A percentile compares a stretch with the other conserved stretches of the same genome.
Evolutionary conservation across 2,888 invertebrate species (phyloP).

Genomic region (Coenonympha glycerion): DNA sequence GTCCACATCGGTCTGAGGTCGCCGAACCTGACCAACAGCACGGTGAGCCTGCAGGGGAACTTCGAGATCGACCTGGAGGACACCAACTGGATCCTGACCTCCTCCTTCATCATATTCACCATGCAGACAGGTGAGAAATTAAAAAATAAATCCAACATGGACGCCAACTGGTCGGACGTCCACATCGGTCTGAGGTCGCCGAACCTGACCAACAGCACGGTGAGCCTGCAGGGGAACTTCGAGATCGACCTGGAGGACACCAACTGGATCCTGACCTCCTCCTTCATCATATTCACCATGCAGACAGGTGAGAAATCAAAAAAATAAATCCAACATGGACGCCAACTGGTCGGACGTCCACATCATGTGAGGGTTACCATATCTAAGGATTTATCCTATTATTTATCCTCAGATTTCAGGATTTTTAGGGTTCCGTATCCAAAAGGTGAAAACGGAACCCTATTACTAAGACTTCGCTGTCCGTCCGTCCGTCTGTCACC

Average conservation of each 20-base stretch:
- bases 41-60: too few species aligned
- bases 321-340: too few species aligned
- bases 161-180: conserved; percentile 48
- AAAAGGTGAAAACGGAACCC: too few species aligned
- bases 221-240: conserved; percentile 77
- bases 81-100: conserved; percentile 91
- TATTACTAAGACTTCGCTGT: too few species aligned
- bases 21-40: too few species aligned
- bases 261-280: conserved; percentile 91
- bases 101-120: conserved; percentile 92
- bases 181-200: conserved; percentile 50
- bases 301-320: conserved; percentile 83
- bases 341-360: too few species aligned
- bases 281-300: conserved; percentile 95
- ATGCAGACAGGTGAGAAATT: conserved; percentile 89
- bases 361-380: too few species aligned
- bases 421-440: too few species aligned
- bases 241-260: conserved; percentile 87
- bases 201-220: conserved; percentile 58
- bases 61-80: conserved; percentile 85
- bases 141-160: conserved; percentile 40
- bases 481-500: too few species aligned
- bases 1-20: too few species aligned
- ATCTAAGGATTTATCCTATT: too few species aligned
- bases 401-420: too few species aligned